These are phyloP conservation scores for Microplitis deprimator DNA, from an alignment of 2,888 invertebrate genomes.

Conservation along the genomic window DNA sequence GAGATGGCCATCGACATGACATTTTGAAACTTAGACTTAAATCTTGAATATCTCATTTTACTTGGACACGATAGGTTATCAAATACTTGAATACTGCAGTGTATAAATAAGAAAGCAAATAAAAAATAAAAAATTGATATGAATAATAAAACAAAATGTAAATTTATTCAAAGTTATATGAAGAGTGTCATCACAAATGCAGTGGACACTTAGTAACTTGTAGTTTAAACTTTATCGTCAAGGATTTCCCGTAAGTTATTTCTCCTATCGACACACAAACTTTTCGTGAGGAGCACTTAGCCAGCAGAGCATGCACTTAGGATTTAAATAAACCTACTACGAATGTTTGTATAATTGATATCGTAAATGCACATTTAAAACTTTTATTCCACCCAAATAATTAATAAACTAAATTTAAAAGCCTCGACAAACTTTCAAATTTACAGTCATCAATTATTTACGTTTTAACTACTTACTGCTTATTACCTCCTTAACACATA, in stretches of 20 bases:
- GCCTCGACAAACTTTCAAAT: neutral
- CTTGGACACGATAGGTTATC: neutral
- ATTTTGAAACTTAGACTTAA: too few species aligned
- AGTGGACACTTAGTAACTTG: slow-evolving; percentile 10
- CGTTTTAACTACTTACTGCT: neutral
- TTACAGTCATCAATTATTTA: neutral
- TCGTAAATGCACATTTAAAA: neutral
- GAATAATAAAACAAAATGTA: neutral
- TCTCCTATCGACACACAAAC: neutral
- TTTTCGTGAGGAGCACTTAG: slow-evolving; percentile 15
- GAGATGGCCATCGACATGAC: too few species aligned
- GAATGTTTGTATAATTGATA: slow-evolving; percentile 2
- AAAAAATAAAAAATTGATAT: neutral
- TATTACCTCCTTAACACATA: neutral
- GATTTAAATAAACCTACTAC: slow-evolving; percentile 17
- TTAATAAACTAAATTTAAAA: neutral
- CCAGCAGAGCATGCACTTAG: slow-evolving; percentile 2
- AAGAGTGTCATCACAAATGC: slow-evolving; percentile 7
- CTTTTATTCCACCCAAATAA: neutral
- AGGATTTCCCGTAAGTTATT: slow-evolving; percentile 3
- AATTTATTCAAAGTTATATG: slow-evolving; percentile 3
- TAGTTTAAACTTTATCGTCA: neutral
- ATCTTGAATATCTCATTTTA: too few species aligned
- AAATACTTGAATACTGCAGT: neutral
- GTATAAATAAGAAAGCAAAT: neutral